phyloP scores from a whole-genome alignment of 2,797 vertebrate species.

The Anniella stebbinsi region DNA sequence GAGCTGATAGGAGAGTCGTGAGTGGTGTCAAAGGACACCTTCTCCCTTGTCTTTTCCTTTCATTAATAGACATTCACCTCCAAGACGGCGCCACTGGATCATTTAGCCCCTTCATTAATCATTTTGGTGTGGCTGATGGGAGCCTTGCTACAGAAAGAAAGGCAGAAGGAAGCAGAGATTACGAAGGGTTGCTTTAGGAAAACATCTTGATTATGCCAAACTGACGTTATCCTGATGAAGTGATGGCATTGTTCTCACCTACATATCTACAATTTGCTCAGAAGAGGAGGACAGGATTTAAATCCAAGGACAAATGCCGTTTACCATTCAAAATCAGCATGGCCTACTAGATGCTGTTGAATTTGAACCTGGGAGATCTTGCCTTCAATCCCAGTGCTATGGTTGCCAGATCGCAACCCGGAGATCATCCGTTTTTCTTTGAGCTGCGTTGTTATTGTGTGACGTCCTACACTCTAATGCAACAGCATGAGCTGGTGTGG shows the following conservation, averaged over 20 bases:
- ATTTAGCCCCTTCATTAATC: slow-evolving; percentile 73
- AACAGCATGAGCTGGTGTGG: background rate
- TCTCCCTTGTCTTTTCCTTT: slow-evolving; percentile 66
- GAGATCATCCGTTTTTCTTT: background rate
- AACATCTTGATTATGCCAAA: slow-evolving; percentile 34
- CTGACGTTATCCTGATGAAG: slow-evolving; percentile 34
- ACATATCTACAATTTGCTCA: background rate
- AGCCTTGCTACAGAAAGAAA: slow-evolving; percentile 49
- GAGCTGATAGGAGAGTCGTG: slow-evolving; percentile 64
- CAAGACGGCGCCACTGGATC: slow-evolving; percentile 70
- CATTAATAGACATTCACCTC: slow-evolving; percentile 58
- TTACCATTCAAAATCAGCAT: background rate
- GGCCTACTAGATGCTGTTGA: background rate
- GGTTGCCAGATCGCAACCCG: background rate
- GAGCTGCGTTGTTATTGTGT: background rate
- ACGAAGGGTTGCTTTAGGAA: slow-evolving; percentile 58
- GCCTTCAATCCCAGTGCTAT: background rate
- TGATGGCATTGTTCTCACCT: background rate
- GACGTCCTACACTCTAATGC: background rate
- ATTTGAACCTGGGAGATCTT: background rate
- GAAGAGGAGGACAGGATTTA: background rate
- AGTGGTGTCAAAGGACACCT: slow-evolving; percentile 70
- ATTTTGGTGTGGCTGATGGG: background rate
- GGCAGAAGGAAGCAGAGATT: slow-evolving; percentile 53
- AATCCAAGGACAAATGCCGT: background rate